phyloP scores from a whole-genome alignment of 2,113 vertebrate species.

The Scortum barcoo region DNA sequence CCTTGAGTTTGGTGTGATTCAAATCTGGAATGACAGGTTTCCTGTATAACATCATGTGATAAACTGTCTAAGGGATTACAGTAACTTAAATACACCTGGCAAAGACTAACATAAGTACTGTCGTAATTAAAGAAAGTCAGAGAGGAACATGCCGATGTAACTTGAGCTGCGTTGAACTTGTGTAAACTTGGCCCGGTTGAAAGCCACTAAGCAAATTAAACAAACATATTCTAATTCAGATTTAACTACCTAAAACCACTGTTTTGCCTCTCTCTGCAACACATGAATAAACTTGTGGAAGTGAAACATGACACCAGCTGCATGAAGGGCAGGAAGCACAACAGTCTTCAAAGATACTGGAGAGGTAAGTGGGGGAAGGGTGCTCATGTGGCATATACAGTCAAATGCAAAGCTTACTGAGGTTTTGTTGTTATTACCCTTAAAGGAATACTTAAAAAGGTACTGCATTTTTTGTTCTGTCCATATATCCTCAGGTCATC shows the following conservation, averaged over 20 bases:
- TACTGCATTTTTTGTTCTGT: slow-evolving; percentile 70
- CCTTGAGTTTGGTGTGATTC: not conserved
- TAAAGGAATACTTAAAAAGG: slow-evolving; percentile 66
- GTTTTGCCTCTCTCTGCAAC: slow-evolving; percentile 52
- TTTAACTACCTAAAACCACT: slow-evolving; percentile 39
- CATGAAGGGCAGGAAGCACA: slow-evolving; percentile 73
- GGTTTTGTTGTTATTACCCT: slow-evolving; percentile 76
- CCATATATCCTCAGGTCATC: slow-evolving; percentile 21
- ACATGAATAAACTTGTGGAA: slow-evolving; percentile 59
- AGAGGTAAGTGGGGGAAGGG: slow-evolving; percentile 67
- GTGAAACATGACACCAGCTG: slow-evolving; percentile 72
- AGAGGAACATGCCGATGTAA: not conserved
- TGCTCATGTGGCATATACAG: slow-evolving; percentile 68
- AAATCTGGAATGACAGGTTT: slow-evolving; percentile 11
- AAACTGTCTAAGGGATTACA: not conserved
- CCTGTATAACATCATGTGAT: not conserved
- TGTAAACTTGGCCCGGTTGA: slow-evolving; percentile 10
- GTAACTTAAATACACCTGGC: not conserved
- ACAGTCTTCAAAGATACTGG: slow-evolving; percentile 70
- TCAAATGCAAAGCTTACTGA: slow-evolving; percentile 72
- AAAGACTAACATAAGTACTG: not conserved
- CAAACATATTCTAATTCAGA: slow-evolving; percentile 4
- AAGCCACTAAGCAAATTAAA: slow-evolving; percentile 29
- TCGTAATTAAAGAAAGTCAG: not conserved
- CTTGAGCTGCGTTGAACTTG: slow-evolving; percentile 1